Base-by-base conservation (phyloP, 1,140 invertebrate species). In the Bursaphelenchus mucronatus region DNA sequence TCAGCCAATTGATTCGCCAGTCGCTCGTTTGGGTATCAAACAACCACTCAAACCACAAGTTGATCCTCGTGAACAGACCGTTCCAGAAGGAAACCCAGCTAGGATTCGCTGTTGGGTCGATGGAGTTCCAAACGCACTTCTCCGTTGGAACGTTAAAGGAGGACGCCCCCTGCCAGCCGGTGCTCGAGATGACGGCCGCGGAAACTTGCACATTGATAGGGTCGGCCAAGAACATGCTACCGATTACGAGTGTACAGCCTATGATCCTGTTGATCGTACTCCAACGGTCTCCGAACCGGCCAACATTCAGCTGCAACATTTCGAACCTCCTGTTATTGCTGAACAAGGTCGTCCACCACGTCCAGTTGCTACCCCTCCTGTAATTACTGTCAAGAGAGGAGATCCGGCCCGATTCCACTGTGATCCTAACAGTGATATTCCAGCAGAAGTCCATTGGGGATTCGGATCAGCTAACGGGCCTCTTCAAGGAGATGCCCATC, bases 91-190 rank as follows among this genome's bases (percentile, higher is more conserved):
- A 11, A 51, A 64, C 19, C 75, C 75, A 15, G 52, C 70, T 30
- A 49, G 61, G 8, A 78, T 78, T 57, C 67, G 78, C 51, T 79
- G 76, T 53, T 81, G 77, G 68, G 76, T 79, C 6, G 73, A 73
- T 4, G 78, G 68, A 21, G 71, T 71, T 17, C 64, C 62, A 9
- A 17, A 61, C 46, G 58, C 62, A 8, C 70, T 50, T 4, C 54
- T 74, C 5, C 39, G 56, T 3, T 74, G 73, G 73, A 51, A 30
- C 51, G 30, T 49, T 8, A 56, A 46, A n/a, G 71, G 69, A 43
- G 73, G 68, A 19, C 40, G 19, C 9, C 68, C 74, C 7, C 41
- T 74, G n/a, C 71, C 74, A 30, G 21, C 21, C 13, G 71, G 63
- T 21, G 68, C 74, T 47, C 30, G 55, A 15, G 71, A 74, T 51